A percentile compares a stretch with the other conserved stretches of the same genome.
phyloP scores from a whole-genome alignment of 2,888 invertebrate genomes.

The Lycocerus yunnanus region DNA sequence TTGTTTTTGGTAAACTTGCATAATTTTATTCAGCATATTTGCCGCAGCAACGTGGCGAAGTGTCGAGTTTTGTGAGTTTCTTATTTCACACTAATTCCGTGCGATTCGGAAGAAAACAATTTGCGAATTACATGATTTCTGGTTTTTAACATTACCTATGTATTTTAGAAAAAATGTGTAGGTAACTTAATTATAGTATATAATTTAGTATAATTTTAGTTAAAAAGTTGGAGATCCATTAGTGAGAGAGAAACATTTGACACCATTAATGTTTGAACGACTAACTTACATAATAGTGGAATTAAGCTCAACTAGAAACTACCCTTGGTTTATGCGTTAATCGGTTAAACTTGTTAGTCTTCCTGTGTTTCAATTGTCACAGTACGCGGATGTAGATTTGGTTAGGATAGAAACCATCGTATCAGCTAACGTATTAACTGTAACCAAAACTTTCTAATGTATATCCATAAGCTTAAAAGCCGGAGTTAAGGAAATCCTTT shows the following conservation, averaged over 20 bases:
- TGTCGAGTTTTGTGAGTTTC: background rate
- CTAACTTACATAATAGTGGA: background rate
- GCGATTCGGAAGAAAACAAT: background rate
- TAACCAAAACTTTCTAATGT: background rate
- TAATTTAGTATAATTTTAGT: too few relatives aligned
- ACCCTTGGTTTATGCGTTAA: background rate
- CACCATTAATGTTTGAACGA: background rate
- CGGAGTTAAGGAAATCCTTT: background rate
- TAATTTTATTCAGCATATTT: background rate
- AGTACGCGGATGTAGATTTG: background rate
- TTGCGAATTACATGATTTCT: background rate
- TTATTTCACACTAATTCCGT: background rate
- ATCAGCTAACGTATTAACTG: background rate
- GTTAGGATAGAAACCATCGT: background rate
- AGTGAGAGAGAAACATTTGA: background rate
- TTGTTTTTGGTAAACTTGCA: background rate
- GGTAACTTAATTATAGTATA: too few relatives aligned
- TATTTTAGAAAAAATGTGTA: too few relatives aligned
- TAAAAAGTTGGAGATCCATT: background rate
- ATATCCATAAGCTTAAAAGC: background rate
- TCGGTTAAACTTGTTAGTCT: background rate
- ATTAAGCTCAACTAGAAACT: background rate
- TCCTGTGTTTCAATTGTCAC: background rate
- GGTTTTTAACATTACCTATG: too few relatives aligned
- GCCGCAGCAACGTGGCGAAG: background rate